These are phyloP conservation scores for Dasysyrphus albostriatus DNA, from an alignment of 2,888 invertebrate species.

Conservation along the genomic window DNA sequence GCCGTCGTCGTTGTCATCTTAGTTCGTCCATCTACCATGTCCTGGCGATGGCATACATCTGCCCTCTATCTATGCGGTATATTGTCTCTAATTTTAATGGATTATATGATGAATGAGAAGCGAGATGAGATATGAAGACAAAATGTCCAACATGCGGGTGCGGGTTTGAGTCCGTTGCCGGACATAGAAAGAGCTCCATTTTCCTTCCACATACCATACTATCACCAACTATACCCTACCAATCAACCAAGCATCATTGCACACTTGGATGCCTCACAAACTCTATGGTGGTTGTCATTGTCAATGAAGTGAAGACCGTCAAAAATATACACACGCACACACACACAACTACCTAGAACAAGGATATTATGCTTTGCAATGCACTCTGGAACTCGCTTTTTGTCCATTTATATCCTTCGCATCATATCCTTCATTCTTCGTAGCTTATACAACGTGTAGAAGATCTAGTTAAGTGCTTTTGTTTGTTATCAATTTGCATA, in stretches of 20 bases:
- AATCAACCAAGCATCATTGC: slow-evolving; percentile 45
- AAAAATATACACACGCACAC: background rate
- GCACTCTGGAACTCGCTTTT: slow-evolving; percentile 4
- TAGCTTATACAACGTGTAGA: background rate
- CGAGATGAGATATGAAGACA: slow-evolving; percentile 72
- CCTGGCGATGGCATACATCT: slow-evolving; percentile 45
- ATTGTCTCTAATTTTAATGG: slow-evolving; percentile 71
- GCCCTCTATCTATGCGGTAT: slow-evolving; percentile 64
- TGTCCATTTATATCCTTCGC: background rate
- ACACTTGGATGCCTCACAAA: slow-evolving; percentile 59
- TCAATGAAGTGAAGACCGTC: slow-evolving; percentile 36
- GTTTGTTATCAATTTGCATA: slow-evolving; percentile 74
- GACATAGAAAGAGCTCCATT: background rate
- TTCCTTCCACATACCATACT: too few relatives aligned
- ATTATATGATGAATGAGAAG: slow-evolving; percentile 73
- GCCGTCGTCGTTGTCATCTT: slow-evolving; percentile 26
- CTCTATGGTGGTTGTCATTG: slow-evolving; percentile 39
- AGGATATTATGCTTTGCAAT: background rate
- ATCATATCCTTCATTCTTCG: background rate
- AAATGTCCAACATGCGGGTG: slow-evolving; percentile 51
- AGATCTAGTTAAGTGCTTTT: slow-evolving; percentile 67
- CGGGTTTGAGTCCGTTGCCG: background rate
- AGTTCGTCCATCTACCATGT: slow-evolving; percentile 16
- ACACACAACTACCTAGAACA: background rate
- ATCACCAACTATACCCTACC: background rate